phyloP scores from a whole-genome alignment of 2,888 invertebrate species.

The Galerucella nymphaeae region DNA sequence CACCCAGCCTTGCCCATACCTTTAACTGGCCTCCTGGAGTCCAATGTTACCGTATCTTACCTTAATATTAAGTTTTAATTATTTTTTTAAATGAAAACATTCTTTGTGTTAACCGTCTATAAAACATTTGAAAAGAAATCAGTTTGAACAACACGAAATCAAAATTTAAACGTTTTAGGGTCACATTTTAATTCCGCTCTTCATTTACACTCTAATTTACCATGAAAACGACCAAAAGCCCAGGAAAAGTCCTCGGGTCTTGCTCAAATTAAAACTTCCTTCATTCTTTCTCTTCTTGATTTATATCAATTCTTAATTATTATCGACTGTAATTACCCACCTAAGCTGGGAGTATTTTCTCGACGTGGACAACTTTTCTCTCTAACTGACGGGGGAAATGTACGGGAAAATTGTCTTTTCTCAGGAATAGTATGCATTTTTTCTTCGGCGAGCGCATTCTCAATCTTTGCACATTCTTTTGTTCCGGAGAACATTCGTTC shows the following conservation, averaged over 20 bases:
- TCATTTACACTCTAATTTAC: slow-evolving; percentile 54
- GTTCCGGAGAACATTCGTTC: slow-evolving; percentile 59
- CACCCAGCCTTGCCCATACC: too few relatives aligned
- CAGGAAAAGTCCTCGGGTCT: slow-evolving; percentile 36
- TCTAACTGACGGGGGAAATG: slow-evolving; percentile 65
- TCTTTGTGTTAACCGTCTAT: slow-evolving; percentile 3
- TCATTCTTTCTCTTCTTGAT: slow-evolving; percentile 61
- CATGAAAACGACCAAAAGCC: slow-evolving; percentile 43
- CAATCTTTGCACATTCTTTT: slow-evolving; percentile 64
- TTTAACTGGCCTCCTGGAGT: too few relatives aligned
- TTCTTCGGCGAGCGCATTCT: slow-evolving; percentile 58
- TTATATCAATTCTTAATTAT: slow-evolving; percentile 63
- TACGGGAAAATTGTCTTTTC: slow-evolving; percentile 66
- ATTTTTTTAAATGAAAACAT: too few relatives aligned
- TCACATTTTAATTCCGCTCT: slow-evolving; percentile 51
- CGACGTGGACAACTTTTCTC: slow-evolving; percentile 54
- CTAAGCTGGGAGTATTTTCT: slow-evolving; percentile 60
- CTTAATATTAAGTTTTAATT: too few relatives aligned
- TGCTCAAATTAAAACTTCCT: slow-evolving; percentile 60
- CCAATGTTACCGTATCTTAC: too few relatives aligned
- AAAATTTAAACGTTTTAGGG: slow-evolving; percentile 39
- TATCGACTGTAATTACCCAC: slow-evolving; percentile 64
- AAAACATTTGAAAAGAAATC: slow-evolving; percentile 15
- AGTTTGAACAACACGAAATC: slow-evolving; percentile 33
- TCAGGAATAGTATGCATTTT: slow-evolving; percentile 61